Evolutionary conservation across 2,888 invertebrate species (phyloP).

Genomic region (Brassicogethes aeneus): DNA sequence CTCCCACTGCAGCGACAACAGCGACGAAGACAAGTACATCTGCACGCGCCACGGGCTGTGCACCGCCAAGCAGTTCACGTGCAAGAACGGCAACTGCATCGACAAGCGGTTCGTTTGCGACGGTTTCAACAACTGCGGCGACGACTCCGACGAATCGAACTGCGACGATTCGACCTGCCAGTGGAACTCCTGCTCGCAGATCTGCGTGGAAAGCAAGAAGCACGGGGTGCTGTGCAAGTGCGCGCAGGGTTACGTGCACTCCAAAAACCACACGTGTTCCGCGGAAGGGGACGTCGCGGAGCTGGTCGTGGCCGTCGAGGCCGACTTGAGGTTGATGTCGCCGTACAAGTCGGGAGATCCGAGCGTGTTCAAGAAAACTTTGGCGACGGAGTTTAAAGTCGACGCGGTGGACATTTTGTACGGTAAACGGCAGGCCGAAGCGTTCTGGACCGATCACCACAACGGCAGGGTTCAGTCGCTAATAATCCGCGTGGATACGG

Average conservation of each 20-base stretch:
- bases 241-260: constrained; percentile 47
- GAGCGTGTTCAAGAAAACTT: constrained; percentile 33
- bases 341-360: constrained; percentile 49
- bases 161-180: constrained; percentile 42
- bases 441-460: constrained; percentile 44
- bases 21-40: constrained; percentile 51
- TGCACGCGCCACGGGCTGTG: constrained; percentile 31
- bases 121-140: constrained; percentile 47
- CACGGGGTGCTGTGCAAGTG: constrained; percentile 52
- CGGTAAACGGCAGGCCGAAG: constrained; percentile 25
- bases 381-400: constrained; percentile 42
- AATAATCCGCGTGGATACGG: constrained; percentile 27
- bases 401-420: constrained; percentile 47
- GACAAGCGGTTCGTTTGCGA: constrained; percentile 49
- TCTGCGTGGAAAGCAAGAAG: constrained; percentile 57
- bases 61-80: constrained; percentile 37
- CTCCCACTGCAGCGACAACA: constrained; percentile 63
- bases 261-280: constrained; percentile 46
- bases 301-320: constrained; percentile 56
- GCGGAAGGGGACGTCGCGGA: constrained; percentile 49
- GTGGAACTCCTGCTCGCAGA: constrained; percentile 71
- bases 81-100: constrained; percentile 48
- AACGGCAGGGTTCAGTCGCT: constrained; percentile 40
- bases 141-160: constrained; percentile 40
- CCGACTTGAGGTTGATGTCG: constrained; percentile 51